Percentiles rank a stretch among this genome's conserved stretches.
These are phyloP conservation scores for Dolomedes plantarius DNA, from an alignment of 2,888 invertebrate genomes.

Conservation along the genomic window DNA sequence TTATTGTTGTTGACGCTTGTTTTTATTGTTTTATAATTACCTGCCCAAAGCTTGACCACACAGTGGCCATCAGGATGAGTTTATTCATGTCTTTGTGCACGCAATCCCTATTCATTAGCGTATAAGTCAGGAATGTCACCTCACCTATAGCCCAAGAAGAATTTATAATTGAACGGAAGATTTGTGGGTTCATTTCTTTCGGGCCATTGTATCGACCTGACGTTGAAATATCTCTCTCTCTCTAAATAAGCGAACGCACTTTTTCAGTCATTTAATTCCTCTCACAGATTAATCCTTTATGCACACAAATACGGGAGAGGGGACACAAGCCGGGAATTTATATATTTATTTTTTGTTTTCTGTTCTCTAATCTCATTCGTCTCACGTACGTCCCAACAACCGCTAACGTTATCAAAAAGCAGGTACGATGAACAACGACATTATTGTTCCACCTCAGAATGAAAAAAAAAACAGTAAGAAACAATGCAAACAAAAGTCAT, in stretches of 20 bases:
- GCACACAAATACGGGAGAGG: background rate
- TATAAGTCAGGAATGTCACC: too few species aligned
- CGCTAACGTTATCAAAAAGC: constrained; percentile 21
- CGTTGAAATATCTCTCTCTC: background rate
- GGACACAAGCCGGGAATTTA: background rate
- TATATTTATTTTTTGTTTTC: too few species aligned
- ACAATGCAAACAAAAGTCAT: constrained; percentile 38
- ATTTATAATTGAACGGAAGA: too few species aligned
- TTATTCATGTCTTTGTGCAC: too few species aligned
- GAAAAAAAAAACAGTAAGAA: constrained; percentile 3
- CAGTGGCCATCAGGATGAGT: too few species aligned
- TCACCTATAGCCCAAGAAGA: too few species aligned
- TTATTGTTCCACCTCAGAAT: constrained; percentile 15
- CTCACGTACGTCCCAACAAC: constrained; percentile 28
- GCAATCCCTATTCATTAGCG: too few species aligned
- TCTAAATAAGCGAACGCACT: background rate
- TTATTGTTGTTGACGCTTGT: too few species aligned
- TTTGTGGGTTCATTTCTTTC: too few species aligned
- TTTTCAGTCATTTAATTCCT: background rate
- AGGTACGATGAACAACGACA: constrained; percentile 23
- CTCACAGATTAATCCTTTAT: constrained; percentile 24
- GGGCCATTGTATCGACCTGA: background rate
- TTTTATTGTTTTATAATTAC: too few species aligned
- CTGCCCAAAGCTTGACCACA: too few species aligned
- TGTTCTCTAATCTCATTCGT: constrained; percentile 1